These are phyloP conservation scores for Heterotilapia buettikoferi DNA, from an alignment of 2,113 vertebrate species.

Conservation along the genomic window DNA sequence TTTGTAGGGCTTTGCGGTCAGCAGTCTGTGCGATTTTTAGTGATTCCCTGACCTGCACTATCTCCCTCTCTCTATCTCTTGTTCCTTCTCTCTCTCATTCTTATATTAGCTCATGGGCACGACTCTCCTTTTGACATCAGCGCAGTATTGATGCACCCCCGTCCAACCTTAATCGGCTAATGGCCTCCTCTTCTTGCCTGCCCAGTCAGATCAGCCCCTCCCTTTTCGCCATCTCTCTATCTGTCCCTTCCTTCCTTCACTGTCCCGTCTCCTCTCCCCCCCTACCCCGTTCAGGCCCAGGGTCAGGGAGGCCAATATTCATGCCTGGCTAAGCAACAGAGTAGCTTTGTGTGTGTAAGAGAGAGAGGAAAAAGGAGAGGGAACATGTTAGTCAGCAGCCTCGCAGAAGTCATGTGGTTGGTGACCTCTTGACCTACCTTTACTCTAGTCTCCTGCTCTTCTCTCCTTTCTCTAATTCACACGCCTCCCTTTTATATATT, in stretches of 20 bases:
- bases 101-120: slow-evolving; percentile 61
- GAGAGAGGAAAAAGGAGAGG: neutral
- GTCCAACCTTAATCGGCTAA: slow-evolving; percentile 75
- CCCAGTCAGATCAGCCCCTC: slow-evolving; percentile 59
- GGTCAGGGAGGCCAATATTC: slow-evolving; percentile 71
- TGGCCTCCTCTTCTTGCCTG: slow-evolving; percentile 66
- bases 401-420: slow-evolving; percentile 65
- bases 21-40: slow-evolving; percentile 37
- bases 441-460: slow-evolving; percentile 25
- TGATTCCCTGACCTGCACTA: slow-evolving; percentile 42
- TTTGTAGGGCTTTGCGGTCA: slow-evolving; percentile 43
- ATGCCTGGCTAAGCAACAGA: slow-evolving; percentile 70
- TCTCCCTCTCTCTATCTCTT: neutral
- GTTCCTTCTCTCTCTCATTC: slow-evolving; percentile 52
- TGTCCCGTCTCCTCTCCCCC: slow-evolving; percentile 44
- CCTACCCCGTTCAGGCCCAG: slow-evolving; percentile 40
- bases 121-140: slow-evolving; percentile 67
- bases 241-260: slow-evolving; percentile 40
- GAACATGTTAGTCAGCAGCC: slow-evolving; percentile 61
- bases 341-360: slow-evolving; percentile 38
- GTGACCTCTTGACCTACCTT: slow-evolving; percentile 62
- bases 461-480: neutral
- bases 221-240: slow-evolving; percentile 38
- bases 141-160: slow-evolving; percentile 69
- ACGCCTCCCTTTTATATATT: neutral